Evolutionary conservation across 2,888 invertebrate genomes (phyloP), one percentile per base, ranked within the genome.

Genomic region (Pachymerium ferrugineum): DNA sequence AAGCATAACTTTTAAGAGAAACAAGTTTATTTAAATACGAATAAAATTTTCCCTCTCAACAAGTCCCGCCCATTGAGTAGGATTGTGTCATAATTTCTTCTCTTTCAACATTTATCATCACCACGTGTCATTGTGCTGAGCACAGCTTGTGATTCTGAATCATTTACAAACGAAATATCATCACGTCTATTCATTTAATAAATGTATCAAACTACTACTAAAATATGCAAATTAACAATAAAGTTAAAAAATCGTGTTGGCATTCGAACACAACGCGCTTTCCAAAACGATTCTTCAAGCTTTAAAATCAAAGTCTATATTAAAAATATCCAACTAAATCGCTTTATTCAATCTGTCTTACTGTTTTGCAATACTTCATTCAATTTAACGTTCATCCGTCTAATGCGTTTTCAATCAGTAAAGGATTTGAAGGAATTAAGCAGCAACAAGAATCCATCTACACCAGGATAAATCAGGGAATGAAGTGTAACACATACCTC

Each of bases 1-100:
- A 62, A 62, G 28, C 28, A 62, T 62, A 62, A 62, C 12, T 62
- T 62, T 62, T 4, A 14, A 10, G 10, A 12, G 3, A 25, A 62
- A 62, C 62, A 62, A 62, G 62, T 62, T 62, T 62, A 62, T 62
- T 62, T 62, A 62, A 62, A 62, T 62, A 62, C 28, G 62, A 62
- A 62, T 62, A 28, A 62, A 62, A 62, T 28, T 62, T n/a, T 14
- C 12, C 47, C 62, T 25, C 62, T 62, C 62, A 62, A 62, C 62
- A 28, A 62, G 62, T 62, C 28, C 25, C 62, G 28, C 62, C 62
- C 62, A 62, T 28, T 28, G 62, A 62, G 12, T 62, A 25, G 62
- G 62, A 62, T 62, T 62, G 62, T 62, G 28, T 62, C 62, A 28
- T 62, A 62, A 62, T 62, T 62, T 62, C 62, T 62, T 62, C 62